These are phyloP conservation scores for Pipa parva DNA, from an alignment of 2,113 vertebrate species.

Conservation along the genomic window DNA sequence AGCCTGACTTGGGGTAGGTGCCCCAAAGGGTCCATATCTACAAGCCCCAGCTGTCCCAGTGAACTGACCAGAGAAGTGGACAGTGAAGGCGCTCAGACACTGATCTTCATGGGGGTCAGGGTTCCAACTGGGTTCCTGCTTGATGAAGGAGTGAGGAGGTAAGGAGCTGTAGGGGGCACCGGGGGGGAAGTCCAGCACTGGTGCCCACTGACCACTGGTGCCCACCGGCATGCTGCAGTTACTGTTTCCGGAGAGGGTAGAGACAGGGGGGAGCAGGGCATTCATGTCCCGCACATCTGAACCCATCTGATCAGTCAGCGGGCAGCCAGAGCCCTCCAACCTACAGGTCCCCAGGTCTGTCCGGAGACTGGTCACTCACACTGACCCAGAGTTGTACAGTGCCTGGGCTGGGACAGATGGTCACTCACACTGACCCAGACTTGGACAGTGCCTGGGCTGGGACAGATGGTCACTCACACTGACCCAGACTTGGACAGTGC, in stretches of 20 bases:
- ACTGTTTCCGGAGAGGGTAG: conserved; percentile 74
- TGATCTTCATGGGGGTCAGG: conserved; percentile 86
- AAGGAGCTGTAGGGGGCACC: conserved; percentile 76
- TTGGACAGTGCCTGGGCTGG: conserved; percentile 37
- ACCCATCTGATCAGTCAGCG: conserved; percentile 70
- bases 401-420: conserved; percentile 55
- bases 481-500: background rate
- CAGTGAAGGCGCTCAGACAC: conserved; percentile 91
- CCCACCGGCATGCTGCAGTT: conserved; percentile 79
- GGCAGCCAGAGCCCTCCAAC: conserved; percentile 40
- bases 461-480: conserved; percentile 43
- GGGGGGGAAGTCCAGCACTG: conserved; percentile 88
- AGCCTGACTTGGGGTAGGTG: conserved; percentile 66
- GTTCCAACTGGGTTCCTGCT: conserved; percentile 93
- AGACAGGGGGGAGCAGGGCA: conserved; percentile 76
- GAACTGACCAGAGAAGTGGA: conserved; percentile 93
- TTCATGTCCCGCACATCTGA: conserved; percentile 89
- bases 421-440: conserved; percentile 13
- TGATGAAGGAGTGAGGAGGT: conserved; percentile 88
- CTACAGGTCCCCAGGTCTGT: conserved; percentile 41
- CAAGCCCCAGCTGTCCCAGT: conserved; percentile 85
- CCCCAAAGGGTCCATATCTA: conserved; percentile 81
- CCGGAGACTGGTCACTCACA: conserved; percentile 57
- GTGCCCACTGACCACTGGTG: conserved; percentile 85
- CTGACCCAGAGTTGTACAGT: conserved; percentile 47